phyloP scores from a whole-genome alignment of 2,797 vertebrate genomes.

The Anabacerthia variegaticeps region DNA sequence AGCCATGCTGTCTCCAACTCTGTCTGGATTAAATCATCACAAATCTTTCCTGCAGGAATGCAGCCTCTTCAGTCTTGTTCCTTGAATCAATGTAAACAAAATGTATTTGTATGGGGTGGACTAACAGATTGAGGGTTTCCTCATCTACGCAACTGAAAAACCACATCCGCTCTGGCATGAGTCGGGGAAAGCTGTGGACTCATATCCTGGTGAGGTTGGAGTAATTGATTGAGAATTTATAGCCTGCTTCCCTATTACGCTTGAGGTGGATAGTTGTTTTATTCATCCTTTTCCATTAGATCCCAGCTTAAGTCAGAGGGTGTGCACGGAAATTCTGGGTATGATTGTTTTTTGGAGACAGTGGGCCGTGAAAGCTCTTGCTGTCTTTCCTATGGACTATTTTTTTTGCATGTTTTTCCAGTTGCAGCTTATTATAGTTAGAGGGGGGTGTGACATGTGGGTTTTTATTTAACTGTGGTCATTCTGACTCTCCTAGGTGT shows the following conservation, averaged over 20 bases:
- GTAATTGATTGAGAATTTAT: conserved; percentile 1
- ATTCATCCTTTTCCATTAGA: conserved; percentile 4
- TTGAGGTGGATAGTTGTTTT: neutral
- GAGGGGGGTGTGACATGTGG: neutral
- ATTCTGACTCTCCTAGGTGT: neutral
- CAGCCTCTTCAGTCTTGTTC: neutral
- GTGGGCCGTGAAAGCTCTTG: neutral
- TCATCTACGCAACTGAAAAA: neutral
- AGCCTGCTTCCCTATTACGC: neutral
- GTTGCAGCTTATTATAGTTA: neutral
- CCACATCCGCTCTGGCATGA: neutral
- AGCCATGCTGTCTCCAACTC: neutral
- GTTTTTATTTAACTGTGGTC: neutral
- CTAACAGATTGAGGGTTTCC: neutral
- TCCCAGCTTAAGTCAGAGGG: conserved; percentile 29
- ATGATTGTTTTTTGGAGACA: neutral
- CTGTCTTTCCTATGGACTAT: neutral
- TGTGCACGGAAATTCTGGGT: neutral
- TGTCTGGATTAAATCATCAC: neutral
- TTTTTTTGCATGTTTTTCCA: neutral
- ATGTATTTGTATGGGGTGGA: neutral
- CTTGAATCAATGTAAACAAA: neutral
- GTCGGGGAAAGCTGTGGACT: neutral
- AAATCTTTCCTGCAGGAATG: neutral
- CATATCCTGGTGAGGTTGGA: conserved; percentile 13